phyloP scores from a whole-genome alignment of 2,113 vertebrate species.

The Calidris pygmaea region DNA sequence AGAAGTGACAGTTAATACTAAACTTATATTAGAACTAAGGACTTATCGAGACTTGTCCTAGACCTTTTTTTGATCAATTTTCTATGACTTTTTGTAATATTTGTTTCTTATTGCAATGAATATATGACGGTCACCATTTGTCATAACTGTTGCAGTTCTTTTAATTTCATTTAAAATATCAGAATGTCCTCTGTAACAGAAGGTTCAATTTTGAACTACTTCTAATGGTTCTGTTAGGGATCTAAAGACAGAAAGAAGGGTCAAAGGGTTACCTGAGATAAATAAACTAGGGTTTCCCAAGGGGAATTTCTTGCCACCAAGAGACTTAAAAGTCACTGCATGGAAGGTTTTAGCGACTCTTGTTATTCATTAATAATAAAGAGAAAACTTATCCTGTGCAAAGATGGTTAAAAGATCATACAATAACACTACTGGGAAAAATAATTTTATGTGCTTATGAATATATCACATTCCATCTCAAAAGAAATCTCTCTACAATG shows the following conservation, averaged over 20 bases:
- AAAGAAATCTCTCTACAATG: not conserved
- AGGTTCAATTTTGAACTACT: not conserved
- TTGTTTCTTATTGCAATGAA: not conserved
- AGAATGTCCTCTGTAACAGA: not conserved
- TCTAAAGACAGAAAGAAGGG: not conserved
- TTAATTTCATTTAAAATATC: not conserved
- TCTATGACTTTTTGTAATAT: not conserved
- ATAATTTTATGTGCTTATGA: not conserved
- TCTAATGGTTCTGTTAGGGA: not conserved
- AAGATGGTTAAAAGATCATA: not conserved
- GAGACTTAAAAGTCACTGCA: not conserved
- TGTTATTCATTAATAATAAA: not conserved
- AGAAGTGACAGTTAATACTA: not conserved
- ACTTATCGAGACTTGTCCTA: not conserved
- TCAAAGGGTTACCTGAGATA: not conserved
- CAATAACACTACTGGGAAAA: not conserved
- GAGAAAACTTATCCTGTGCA: not conserved
- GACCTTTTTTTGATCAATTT: not conserved
- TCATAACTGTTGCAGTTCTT: not conserved
- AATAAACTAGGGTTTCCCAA: not conserved
- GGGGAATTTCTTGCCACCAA: not conserved
- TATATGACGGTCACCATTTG: not conserved
- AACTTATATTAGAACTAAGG: not conserved
- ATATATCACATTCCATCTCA: not conserved
- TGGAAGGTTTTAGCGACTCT: not conserved